Conservation (phyloP, 2,888 invertebrate species). For the Seira sanloemensis region DNA sequence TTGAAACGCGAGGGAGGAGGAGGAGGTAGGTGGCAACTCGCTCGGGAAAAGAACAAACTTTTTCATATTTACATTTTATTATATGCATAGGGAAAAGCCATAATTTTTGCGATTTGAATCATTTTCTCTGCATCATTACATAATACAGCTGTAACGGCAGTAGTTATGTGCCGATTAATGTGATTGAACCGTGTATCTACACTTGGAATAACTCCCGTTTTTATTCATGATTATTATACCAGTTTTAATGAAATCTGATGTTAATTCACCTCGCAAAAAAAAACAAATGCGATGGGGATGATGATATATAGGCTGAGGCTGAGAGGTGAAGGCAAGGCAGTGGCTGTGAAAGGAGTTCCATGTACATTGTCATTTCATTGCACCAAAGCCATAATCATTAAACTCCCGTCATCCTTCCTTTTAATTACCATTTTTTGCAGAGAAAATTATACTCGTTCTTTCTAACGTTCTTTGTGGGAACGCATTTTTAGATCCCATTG, state of each 20-base stretch:
- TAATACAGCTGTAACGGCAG: not conserved
- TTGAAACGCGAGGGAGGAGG: not conserved
- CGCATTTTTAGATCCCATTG: not conserved
- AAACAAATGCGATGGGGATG: no score
- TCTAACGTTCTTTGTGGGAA: not conserved
- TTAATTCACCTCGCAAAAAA: no score
- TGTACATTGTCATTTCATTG: constrained; percentile 14
- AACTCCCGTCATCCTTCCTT: constrained; percentile 15
- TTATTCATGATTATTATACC: not conserved
- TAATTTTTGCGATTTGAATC: not conserved
- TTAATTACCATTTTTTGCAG: constrained; percentile 30
- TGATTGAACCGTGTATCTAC: not conserved
- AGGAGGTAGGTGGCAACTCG: no score
- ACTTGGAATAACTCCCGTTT: not conserved
- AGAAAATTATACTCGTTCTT: not conserved
- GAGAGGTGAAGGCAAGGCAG: not conserved
- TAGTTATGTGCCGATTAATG: not conserved
- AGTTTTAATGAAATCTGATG: not conserved
- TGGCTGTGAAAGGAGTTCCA: not conserved
- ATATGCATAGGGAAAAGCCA: not conserved
- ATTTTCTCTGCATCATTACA: not conserved
- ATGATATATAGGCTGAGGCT: not conserved
- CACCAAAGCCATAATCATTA: not conserved
- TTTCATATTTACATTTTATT: not conserved
- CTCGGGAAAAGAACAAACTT: not conserved